Evolutionary conservation across 2,797 vertebrate species (phyloP).

Genomic region (Alauda arvensis): DNA sequence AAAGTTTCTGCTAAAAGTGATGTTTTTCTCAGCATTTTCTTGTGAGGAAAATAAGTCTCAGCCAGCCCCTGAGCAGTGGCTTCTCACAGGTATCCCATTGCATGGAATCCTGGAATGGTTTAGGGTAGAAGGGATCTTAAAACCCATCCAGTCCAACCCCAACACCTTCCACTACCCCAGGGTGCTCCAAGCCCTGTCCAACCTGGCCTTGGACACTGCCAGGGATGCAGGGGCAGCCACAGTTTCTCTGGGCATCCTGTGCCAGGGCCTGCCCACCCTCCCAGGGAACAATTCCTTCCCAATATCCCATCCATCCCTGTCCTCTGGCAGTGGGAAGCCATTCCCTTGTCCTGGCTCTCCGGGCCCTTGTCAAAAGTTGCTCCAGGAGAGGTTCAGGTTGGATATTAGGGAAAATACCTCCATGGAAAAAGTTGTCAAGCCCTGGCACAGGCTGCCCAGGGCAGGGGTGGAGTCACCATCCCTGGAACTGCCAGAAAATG

Average conservation of each 20-base stretch:
- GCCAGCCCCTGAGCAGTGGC: neutral
- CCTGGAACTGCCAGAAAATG: neutral
- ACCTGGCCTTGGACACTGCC: accelerated
- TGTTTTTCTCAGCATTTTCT: neutral
- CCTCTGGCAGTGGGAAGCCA: neutral
- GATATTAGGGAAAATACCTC: neutral
- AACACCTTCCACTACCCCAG: neutral
- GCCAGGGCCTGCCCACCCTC: neutral
- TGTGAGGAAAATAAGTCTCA: neutral
- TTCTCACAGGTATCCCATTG: neutral
- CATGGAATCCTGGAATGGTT: neutral
- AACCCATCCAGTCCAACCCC: neutral
- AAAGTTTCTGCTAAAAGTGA: neutral
- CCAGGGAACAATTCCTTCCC: accelerated
- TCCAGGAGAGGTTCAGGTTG: neutral
- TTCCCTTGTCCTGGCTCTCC: neutral
- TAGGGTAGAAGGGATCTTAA: neutral
- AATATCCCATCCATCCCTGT: neutral
- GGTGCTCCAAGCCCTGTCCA: accelerated
- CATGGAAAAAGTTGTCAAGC: neutral
- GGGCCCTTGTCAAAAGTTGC: neutral
- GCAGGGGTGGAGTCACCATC: neutral
- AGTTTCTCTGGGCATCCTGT: neutral
- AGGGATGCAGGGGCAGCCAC: neutral
- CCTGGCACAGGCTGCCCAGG: neutral